These are phyloP conservation scores for Himalopsyche kuldschensis DNA, from an alignment of 2,888 invertebrate genomes.

Conservation along the genomic window DNA sequence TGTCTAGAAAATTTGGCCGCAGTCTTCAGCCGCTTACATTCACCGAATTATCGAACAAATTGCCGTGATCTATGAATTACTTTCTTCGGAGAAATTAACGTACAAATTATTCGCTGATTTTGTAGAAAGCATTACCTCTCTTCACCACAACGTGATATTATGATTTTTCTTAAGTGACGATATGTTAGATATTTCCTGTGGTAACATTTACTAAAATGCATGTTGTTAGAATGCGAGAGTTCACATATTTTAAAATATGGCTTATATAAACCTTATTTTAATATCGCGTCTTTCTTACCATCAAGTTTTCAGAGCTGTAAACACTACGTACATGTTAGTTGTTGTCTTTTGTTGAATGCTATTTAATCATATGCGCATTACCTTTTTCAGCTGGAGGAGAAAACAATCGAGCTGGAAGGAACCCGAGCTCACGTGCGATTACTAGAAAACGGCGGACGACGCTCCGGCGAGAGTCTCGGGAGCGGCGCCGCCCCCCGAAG, in stretches of 20 bases:
- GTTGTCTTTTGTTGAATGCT: too few species aligned
- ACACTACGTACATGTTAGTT: too few species aligned
- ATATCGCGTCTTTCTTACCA: too few species aligned
- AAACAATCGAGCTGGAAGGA: constrained; percentile 82
- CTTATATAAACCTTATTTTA: too few species aligned
- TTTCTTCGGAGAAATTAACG: constrained; percentile 4
- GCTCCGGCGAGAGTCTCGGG: constrained; percentile 42
- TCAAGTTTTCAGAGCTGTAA: too few species aligned
- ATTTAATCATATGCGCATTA: not conserved
- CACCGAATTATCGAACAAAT: constrained; percentile 8
- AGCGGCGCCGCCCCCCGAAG: constrained; percentile 48
- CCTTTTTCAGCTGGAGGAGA: constrained; percentile 72
- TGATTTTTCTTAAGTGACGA: not conserved
- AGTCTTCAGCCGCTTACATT: not conserved
- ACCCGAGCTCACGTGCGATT: constrained; percentile 76
- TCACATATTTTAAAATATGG: too few species aligned
- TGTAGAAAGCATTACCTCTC: not conserved
- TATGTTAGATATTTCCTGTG: not conserved
- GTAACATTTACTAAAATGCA: too few species aligned
- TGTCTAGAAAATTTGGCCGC: not conserved
- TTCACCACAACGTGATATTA: not conserved
- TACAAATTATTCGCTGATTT: not conserved
- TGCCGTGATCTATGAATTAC: not conserved
- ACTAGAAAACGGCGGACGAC: constrained; percentile 60
- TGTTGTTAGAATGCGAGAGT: too few species aligned